Evolutionary conservation across 2,888 invertebrate species (phyloP), one percentile per base, ranked within the genome.

Genomic region (Callyntrura sp.): DNA sequence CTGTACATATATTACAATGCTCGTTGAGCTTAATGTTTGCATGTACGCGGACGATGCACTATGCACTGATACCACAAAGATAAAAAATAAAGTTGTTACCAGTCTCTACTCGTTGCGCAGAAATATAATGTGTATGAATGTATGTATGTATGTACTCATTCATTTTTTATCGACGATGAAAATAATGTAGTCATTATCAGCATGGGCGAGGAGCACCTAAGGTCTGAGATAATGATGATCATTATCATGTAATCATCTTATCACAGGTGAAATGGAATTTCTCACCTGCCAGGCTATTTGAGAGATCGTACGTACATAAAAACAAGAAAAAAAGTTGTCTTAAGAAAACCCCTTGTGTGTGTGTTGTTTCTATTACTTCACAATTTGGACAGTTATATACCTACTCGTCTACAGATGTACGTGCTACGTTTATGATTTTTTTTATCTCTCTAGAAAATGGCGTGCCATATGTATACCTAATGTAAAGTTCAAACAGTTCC

Each of bases 191-290:
- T 81, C 85, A 90, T 85, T 60, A 85, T 81, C 55, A 78, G 12
- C 78, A 28, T 28, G 28, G 17, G 55, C 51, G 35, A 84, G 12
- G 88, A 78, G 83, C 78, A 88, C 88, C 88, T 78, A 48, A 79
- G 73, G 89, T 85, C 73, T 70, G 23, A 79, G 79, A 89, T 89
- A 89, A 89, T 89, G 79, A 89, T 85, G 73, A 85, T 89, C 89
- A 89, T 89, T 89, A 89, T 89, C 85, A 17, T 81, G 89, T 89
- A 89, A 85, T 89, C 89, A 89, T 70, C 85, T 81, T 65, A 79
- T 79, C 89, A 79, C 28, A 76, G 60, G 79, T 65, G 85, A 68
- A 81, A 85, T 89, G 84, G 85, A 85, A 89, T 89, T 89, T 89
- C 89, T 89, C 89, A 89, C 89, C 89, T 89, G 85, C 79, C 70